These are phyloP conservation scores for Sphenopsis melanotis DNA, from an alignment of 2,797 vertebrate genomes.

Conservation along the genomic window DNA sequence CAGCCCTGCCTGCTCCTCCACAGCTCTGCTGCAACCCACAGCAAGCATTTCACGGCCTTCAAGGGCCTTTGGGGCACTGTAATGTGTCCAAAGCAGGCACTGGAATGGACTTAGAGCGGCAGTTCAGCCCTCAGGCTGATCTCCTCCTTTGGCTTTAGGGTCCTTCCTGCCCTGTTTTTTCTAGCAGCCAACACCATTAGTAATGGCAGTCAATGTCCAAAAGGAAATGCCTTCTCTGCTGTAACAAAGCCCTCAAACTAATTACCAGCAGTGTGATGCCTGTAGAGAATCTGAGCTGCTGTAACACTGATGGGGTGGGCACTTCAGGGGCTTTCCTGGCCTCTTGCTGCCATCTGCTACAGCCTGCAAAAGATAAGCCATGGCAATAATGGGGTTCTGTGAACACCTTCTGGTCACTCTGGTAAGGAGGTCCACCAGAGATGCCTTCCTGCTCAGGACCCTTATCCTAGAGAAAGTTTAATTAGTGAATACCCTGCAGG, in stretches of 20 bases:
- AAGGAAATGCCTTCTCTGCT: background rate
- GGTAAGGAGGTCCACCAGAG: background rate
- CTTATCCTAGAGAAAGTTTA: background rate
- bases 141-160: background rate
- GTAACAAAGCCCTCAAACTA: background rate
- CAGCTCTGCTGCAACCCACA: background rate
- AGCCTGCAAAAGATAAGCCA: background rate
- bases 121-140: background rate
- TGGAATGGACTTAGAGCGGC: background rate
- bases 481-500: background rate
- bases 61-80: background rate
- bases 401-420: background rate
- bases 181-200: background rate
- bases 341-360: background rate
- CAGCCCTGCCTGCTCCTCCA: background rate
- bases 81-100: background rate
- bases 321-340: background rate
- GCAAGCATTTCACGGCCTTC: background rate
- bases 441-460: background rate
- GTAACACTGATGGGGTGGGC: background rate
- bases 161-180: background rate
- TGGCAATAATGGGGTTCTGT: background rate
- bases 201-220: background rate
- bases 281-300: background rate
- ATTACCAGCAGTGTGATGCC: background rate